Evolutionary conservation across 2,113 vertebrate species (phyloP).

Genomic region (Tretioscincus oriximinensis): DNA sequence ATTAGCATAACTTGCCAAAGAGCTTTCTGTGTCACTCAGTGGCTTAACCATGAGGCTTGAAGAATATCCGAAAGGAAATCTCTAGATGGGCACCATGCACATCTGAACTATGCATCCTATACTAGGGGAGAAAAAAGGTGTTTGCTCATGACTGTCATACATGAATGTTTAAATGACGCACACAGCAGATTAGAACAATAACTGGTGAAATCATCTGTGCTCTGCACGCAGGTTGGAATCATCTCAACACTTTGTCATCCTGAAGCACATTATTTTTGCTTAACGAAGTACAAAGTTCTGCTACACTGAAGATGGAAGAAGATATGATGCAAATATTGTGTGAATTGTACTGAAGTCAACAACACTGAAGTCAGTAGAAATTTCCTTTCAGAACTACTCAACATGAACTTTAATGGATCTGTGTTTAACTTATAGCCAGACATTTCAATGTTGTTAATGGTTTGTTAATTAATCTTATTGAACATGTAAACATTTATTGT

Average conservation of each 20-base stretch:
- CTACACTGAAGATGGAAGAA: background rate
- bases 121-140: background rate
- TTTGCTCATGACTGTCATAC: background rate
- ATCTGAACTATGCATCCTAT: background rate
- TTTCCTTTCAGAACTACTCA: background rate
- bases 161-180: conserved; percentile 15
- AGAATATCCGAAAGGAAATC: background rate
- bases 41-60: background rate
- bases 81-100: background rate
- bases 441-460: background rate
- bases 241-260: background rate
- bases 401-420: background rate
- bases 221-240: background rate
- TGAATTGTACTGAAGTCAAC: background rate
- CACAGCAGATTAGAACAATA: conserved; percentile 10
- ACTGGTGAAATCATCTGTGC: background rate
- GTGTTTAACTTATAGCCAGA: background rate
- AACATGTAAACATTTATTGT: background rate
- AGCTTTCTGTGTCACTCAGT: background rate
- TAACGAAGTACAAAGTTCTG: conserved; percentile 26
- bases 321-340: background rate
- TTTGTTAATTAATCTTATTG: background rate
- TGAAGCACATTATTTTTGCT: conserved; percentile 22
- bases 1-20: background rate
- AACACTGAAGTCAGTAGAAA: background rate